Percentiles rank a stretch among this genome's conserved stretches.
Conservation (phyloP, 1,140 invertebrate genomes). For the Ips nitidus region DNA sequence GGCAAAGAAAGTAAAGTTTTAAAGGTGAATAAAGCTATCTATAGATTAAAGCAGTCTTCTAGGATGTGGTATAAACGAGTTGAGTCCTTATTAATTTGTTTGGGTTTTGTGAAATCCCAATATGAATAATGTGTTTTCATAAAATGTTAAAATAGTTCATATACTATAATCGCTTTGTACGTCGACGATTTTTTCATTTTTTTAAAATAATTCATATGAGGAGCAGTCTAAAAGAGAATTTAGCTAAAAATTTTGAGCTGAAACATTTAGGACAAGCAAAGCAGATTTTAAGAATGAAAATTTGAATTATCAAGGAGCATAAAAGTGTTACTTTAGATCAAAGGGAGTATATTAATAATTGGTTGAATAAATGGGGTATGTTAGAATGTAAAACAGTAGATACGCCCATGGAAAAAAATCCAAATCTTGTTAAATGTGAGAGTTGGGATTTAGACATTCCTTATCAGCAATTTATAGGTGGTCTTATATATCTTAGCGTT, state of each 20-base stretch:
- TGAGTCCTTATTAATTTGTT: conserved; percentile 36
- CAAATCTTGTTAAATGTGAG: conserved; percentile 16
- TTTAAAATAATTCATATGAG: conserved; percentile 41
- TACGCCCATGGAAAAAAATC: conserved; percentile 18
- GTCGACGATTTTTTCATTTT: conserved; percentile 51
- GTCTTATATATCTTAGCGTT: conserved; percentile 50
- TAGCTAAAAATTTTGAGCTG: conserved; percentile 40
- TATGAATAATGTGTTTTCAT: conserved; percentile 48
- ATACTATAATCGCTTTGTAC: conserved; percentile 47
- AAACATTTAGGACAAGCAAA: conserved; percentile 39
- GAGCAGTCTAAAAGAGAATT: conserved; percentile 33
- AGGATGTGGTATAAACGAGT: conserved; percentile 45
- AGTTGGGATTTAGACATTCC: conserved; percentile 47
- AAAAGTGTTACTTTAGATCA: conserved; percentile 33
- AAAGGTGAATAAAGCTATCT: conserved; percentile 46
- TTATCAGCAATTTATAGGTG: conserved; percentile 34
- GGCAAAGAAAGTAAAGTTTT: conserved; percentile 45
- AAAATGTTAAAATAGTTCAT: conserved; percentile 38
- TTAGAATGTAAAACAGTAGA: conserved; percentile 13
- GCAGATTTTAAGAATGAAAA: conserved; percentile 41
- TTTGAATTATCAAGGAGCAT: conserved; percentile 13
- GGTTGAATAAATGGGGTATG: conserved; percentile 15
- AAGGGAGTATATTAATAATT: conserved; percentile 19
- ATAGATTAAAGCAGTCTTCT: conserved; percentile 49
- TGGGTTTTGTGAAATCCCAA: conserved; percentile 45